These are phyloP conservation scores for Micromys minutus DNA, from an alignment of 2,113 vertebrate genomes.

Conservation along the genomic window DNA sequence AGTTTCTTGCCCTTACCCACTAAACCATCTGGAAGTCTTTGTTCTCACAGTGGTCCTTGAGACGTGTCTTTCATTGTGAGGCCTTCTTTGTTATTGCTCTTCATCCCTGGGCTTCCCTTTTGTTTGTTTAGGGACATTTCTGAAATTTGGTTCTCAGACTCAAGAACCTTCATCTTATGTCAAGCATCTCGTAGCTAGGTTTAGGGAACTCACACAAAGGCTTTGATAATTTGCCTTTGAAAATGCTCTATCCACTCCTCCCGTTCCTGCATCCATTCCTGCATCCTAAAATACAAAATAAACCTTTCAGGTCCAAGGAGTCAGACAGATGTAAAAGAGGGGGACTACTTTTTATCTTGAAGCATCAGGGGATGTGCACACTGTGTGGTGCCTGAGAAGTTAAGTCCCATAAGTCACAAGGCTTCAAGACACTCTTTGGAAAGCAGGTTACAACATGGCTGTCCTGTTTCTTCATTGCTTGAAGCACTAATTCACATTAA, in stretches of 20 bases:
- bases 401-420: not conserved
- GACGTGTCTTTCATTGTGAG: not conserved
- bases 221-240: not conserved
- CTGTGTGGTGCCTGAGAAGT: not conserved
- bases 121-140: not conserved
- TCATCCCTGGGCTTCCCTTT: not conserved
- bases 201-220: not conserved
- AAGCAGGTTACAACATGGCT: not conserved
- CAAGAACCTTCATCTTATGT: not conserved
- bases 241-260: too few species aligned
- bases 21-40: too few species aligned
- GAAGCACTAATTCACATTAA: not conserved
- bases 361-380: not conserved
- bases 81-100: not conserved
- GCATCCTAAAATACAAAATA: not conserved
- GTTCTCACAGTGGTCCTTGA: not conserved
- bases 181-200: not conserved
- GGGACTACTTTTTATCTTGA: not conserved
- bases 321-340: not conserved
- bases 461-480: not conserved
- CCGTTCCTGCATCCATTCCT: rapidly evolving
- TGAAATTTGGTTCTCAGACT: conserved; percentile 59
- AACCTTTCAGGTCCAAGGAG: not conserved
- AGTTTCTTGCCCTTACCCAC: not conserved
- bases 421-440: not conserved